Conservation (phyloP, 2,888 invertebrate species). For the Hydrotaea cyrtoneurina region DNA sequence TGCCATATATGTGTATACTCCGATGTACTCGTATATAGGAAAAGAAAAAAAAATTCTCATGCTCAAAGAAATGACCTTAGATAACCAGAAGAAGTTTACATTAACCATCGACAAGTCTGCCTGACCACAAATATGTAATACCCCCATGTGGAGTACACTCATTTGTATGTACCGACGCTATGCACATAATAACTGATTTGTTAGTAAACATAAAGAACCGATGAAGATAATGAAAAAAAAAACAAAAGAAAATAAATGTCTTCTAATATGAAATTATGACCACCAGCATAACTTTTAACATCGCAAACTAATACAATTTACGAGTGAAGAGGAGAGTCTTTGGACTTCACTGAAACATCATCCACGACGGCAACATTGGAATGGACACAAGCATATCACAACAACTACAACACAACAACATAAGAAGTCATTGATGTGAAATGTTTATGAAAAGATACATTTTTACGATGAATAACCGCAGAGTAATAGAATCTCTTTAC, state of each 20-base stretch:
- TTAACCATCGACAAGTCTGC: neutral
- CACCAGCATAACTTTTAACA: slow-evolving; percentile 47
- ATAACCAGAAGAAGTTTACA: neutral
- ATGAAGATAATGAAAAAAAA: neutral
- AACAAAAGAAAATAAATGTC: slow-evolving; percentile 14
- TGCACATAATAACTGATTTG: neutral
- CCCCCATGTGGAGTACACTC: neutral
- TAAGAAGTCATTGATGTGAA: slow-evolving; percentile 56
- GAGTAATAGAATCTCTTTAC: slow-evolving; percentile 63
- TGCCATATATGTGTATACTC: neutral
- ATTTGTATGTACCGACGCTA: neutral
- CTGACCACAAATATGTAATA: slow-evolving; percentile 8
- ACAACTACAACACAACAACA: slow-evolving; percentile 30
- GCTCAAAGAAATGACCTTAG: neutral
- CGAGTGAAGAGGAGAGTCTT: slow-evolving; percentile 33
- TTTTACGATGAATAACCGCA: slow-evolving; percentile 54
- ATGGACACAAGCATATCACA: slow-evolving; percentile 14
- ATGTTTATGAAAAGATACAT: slow-evolving; percentile 33
- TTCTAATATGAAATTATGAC: slow-evolving; percentile 58
- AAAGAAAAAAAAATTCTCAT: neutral
- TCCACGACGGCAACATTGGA: neutral
- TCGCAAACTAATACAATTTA: slow-evolving; percentile 54
- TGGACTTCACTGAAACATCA: neutral
- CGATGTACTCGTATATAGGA: neutral
- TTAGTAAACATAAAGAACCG: neutral